phyloP scores from a whole-genome alignment of 2,797 vertebrate genomes.

The Scolopax rusticola region DNA sequence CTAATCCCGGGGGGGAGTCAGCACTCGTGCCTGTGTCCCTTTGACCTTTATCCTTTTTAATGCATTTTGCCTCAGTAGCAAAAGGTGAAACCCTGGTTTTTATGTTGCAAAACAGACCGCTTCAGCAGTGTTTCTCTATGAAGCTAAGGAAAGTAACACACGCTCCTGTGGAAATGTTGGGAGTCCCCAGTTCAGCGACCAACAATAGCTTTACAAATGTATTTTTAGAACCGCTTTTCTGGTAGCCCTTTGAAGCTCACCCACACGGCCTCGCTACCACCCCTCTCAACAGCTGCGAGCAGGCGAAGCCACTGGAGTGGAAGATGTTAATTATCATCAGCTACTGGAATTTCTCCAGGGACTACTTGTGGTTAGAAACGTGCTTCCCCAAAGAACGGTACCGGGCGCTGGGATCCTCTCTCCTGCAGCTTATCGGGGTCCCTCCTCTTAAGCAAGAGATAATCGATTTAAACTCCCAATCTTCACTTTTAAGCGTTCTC shows the following conservation, averaged over 20 bases:
- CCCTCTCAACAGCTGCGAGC: constrained; percentile 50
- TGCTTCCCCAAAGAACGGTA: not conserved
- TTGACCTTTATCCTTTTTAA: constrained; percentile 70
- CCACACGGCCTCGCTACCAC: not conserved
- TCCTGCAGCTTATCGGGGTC: not conserved
- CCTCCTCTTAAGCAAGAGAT: not conserved
- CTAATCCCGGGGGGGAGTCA: constrained; percentile 69
- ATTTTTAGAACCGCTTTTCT: constrained; percentile 6
- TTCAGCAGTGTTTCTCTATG: constrained; percentile 24
- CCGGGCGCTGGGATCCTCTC: not conserved
- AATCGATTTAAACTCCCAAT: not conserved
- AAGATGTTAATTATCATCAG: constrained; percentile 72
- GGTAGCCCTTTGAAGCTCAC: constrained; percentile 54
- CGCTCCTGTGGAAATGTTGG: not conserved
- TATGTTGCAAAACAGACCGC: constrained; percentile 28
- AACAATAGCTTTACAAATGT: constrained; percentile 14
- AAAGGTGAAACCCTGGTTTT: constrained; percentile 62
- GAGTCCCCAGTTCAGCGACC: constrained; percentile 20
- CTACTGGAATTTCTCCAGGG: constrained; percentile 72
- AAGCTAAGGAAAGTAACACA: constrained; percentile 30
- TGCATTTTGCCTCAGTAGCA: constrained; percentile 56
- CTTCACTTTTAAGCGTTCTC: not conserved
- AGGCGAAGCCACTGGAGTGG: constrained; percentile 36
- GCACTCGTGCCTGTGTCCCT: not conserved
- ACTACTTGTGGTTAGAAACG: constrained; percentile 57